These are phyloP conservation scores for Trichacis sp. DNA, from an alignment of 2,888 invertebrate species.

Conservation along the genomic window DNA sequence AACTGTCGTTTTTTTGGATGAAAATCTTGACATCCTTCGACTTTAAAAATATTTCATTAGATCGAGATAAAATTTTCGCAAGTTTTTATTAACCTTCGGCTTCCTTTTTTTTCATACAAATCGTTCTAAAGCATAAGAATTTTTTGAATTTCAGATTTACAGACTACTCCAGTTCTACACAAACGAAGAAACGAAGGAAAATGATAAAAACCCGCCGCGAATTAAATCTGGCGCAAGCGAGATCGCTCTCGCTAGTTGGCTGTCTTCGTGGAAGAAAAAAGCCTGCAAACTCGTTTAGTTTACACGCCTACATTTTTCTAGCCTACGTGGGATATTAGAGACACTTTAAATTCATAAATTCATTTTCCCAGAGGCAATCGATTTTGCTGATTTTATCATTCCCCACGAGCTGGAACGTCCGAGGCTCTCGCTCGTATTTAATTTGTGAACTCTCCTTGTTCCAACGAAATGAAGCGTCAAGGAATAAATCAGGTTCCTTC, in stretches of 20 bases:
- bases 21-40: too few relatives aligned
- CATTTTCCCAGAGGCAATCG: conserved; percentile 14
- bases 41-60: too few relatives aligned
- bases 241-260: conserved; percentile 1
- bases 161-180: too few relatives aligned
- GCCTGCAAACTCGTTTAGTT: conserved; percentile 7
- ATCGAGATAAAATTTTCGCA: too few relatives aligned
- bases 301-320: conserved; percentile 12
- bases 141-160: too few relatives aligned
- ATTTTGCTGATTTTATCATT: conserved; percentile 13
- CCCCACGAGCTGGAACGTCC: not conserved
- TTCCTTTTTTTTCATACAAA: too few relatives aligned
- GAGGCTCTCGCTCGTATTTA: conserved; percentile 6
- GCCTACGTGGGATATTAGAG: conserved; percentile 6
- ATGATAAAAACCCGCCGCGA: not conserved
- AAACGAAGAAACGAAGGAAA: not conserved
- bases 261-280: conserved; percentile 2
- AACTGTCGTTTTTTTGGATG: too few relatives aligned
- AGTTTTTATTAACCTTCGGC: too few relatives aligned
- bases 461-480: conserved; percentile 7
- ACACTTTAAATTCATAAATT: conserved; percentile 13
- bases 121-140: too few relatives aligned
- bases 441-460: conserved; percentile 7
- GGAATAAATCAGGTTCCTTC: not conserved
- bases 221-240: not conserved